Evolutionary conservation across 2,797 vertebrate genomes (phyloP).

Genomic region (Eremophila alpestris): DNA sequence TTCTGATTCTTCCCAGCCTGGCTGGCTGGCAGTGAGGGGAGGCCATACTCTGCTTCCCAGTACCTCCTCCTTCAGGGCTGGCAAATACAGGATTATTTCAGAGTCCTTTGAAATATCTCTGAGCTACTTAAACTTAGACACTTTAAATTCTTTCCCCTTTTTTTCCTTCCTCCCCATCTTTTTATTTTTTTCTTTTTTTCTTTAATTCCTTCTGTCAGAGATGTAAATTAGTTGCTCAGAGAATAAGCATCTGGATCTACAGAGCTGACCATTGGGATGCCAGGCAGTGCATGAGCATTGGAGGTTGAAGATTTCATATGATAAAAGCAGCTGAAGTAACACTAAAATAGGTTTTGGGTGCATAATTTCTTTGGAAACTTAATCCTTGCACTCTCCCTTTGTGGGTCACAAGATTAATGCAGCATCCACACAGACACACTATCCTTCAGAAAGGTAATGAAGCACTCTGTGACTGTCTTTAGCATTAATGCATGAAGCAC

Average conservation of each 20-base stretch:
- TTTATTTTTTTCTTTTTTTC: accelerated
- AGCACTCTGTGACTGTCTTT: neutral
- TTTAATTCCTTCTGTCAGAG: neutral
- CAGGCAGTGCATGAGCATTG: neutral
- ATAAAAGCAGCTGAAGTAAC: neutral
- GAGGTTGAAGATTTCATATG: neutral
- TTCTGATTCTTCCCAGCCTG: neutral
- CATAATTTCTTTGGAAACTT: neutral
- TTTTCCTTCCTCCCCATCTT: too few relatives aligned
- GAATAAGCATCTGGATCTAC: neutral
- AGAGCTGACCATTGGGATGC: neutral
- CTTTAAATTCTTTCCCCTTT: accelerated
- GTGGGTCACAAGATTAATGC: neutral
- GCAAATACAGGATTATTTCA: neutral
- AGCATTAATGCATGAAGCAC: neutral
- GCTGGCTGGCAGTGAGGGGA: neutral
- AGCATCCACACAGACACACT: neutral
- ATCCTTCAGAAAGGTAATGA: neutral
- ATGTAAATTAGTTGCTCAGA: neutral
- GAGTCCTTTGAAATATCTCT: neutral
- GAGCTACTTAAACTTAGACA: neutral
- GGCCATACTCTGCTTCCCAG: neutral
- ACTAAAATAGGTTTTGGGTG: neutral
- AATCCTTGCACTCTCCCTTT: neutral
- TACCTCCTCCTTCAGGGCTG: neutral